phyloP scores from a whole-genome alignment of 2,797 vertebrate genomes.

The Erpetoichthys calabaricus region DNA sequence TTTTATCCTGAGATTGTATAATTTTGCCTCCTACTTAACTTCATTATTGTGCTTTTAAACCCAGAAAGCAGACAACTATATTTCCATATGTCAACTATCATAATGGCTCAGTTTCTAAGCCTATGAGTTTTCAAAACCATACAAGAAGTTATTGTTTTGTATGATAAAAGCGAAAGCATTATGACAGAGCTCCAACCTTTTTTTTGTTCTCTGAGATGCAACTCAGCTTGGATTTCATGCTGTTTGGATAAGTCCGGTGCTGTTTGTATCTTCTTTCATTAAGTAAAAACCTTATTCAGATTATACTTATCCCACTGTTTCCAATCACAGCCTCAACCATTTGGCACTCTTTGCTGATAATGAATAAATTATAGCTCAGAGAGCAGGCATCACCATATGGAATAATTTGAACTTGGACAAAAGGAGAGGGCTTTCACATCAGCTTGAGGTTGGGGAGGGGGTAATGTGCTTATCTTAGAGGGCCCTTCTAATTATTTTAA shows the following conservation, averaged over 20 bases:
- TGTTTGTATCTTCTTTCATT: conserved; percentile 10
- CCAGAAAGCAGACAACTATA: conserved; percentile 1
- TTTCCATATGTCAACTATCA: conserved; percentile 6
- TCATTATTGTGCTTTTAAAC: conserved; percentile 3
- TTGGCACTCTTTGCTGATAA: conserved; percentile 26
- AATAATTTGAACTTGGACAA: conserved; percentile 35
- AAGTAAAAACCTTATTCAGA: conserved; percentile 13
- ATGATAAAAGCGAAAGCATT: conserved; percentile 6
- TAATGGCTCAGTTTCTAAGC: conserved; percentile 7
- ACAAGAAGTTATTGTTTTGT: conserved; percentile 4
- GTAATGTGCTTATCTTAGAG: conserved; percentile 26
- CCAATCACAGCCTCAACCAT: conserved; percentile 25
- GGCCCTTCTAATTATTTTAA: conserved; percentile 37
- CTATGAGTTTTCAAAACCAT: conserved; percentile 3
- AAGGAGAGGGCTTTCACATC: conserved; percentile 32
- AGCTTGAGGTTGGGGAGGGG: conserved; percentile 26
- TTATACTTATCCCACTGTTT: conserved; percentile 13
- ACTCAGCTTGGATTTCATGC: conserved; percentile 7
- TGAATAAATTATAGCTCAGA: conserved; percentile 39
- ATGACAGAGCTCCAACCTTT: conserved; percentile 7
- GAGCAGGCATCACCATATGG: conserved; percentile 29
- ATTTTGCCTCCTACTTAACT: too few relatives aligned
- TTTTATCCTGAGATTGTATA: too few relatives aligned
- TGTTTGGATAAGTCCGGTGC: conserved; percentile 8
- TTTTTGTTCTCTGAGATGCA: conserved; percentile 6